A percentile compares a stretch with the other conserved stretches of the same genome.
Conservation (phyloP, 2,888 invertebrate genomes). For the Amblyjoppa fuscipennis region DNA sequence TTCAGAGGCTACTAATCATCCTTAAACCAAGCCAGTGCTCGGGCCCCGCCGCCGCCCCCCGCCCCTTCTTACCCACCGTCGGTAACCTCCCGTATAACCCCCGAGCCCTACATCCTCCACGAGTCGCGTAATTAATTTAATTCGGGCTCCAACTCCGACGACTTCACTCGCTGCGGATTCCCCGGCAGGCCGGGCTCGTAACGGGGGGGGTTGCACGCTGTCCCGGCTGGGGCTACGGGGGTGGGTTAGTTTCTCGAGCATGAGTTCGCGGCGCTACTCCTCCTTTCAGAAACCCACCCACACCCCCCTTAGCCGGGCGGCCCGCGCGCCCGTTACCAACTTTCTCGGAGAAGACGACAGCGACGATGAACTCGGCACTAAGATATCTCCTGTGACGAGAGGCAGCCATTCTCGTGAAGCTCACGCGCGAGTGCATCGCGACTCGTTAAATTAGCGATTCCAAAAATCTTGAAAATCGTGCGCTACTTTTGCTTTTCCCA, state of each 20-base stretch:
- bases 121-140: constrained; percentile 72
- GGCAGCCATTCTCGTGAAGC: constrained; percentile 57
- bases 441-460: neutral
- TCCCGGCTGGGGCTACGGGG: constrained; percentile 22
- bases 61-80: constrained; percentile 35
- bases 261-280: constrained; percentile 57
- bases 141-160: constrained; percentile 69
- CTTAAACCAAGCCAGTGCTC: constrained; percentile 70
- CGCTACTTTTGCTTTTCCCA: too few relatives aligned
- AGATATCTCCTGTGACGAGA: constrained; percentile 27
- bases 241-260: constrained; percentile 60
- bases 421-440: neutral
- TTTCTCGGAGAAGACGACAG: constrained; percentile 36
- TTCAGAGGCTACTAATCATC: constrained; percentile 71
- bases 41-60: neutral
- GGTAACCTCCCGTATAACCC: constrained; percentile 54
- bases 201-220: constrained; percentile 35
- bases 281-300: constrained; percentile 31
- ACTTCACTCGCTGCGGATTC: constrained; percentile 65
- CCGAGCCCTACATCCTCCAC: constrained; percentile 59
- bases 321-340: constrained; percentile 7
- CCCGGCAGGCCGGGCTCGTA: constrained; percentile 58
- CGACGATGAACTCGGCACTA: constrained; percentile 35
- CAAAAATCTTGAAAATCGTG: neutral
- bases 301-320: neutral